Base-by-base conservation (phyloP, 2,113 vertebrate species). In the Bufo gargarizans region DNA sequence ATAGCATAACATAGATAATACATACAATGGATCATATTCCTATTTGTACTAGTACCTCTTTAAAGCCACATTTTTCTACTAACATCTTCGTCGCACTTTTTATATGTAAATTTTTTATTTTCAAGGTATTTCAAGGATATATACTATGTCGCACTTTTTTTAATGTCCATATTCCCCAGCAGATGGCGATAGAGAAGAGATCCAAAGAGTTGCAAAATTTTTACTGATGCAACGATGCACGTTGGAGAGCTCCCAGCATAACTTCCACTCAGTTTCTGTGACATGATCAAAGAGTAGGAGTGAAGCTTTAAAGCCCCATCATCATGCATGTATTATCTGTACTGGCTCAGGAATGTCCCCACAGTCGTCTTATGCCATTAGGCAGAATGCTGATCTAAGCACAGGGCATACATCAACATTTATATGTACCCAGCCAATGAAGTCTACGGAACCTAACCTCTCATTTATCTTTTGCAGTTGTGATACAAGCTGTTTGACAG, bases 401-500 rank as follows among this genome's bases (percentile, higher is more conserved):
- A 78, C 74, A 77, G 16, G 45, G 53, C 69, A 22, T n/a, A 43
- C 13, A 33, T 72, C n/a, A 2, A 69, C 43, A 69, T 82, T 22
- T 43, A 6, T 71, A n/a, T 43, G 45, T 47, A 53, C 13, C 19
- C 65, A 50, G 43, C 69, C 79, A 83, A 43, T 82, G 58, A 63
- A 11, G 16, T 33, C 33, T 11, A 58, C 49, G 22, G 14, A 14
- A 77, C n/a, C 56, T 61, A 77, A 63, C 59, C 86, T 82, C 16
- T 63, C 10, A 63, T 76, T 83, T 77, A 11, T 74, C 55, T 77
- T 50, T 88, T 74, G n/a, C 65, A 79, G 79, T 59, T 17, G 69
- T 61, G 86, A 82, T 82, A 59, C 79, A 69, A 55, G 53, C 79
- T 55, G 67, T 43, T 9, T 87, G 86, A 87, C 77, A 72, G 85